Evolutionary conservation across 2,797 vertebrate species (phyloP).

Genomic region (Rhinichthys osculus): DNA sequence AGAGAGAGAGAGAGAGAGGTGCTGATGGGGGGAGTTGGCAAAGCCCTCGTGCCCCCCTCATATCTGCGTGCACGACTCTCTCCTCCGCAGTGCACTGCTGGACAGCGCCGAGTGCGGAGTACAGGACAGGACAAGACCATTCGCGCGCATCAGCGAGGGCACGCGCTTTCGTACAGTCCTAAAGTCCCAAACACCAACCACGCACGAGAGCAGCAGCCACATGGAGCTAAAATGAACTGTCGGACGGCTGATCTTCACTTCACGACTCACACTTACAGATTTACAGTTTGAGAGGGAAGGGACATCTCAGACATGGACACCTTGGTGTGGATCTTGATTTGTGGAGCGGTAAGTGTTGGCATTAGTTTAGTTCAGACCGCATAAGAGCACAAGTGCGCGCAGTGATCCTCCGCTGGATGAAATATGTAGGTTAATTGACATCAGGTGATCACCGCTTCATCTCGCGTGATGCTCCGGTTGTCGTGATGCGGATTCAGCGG

Average conservation of each 20-base stretch:
- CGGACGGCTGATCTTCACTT: conserved; percentile 55
- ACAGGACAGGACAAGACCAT: conserved; percentile 55
- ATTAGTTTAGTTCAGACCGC: background rate
- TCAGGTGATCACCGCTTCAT: conserved; percentile 14
- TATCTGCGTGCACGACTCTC: conserved; percentile 64
- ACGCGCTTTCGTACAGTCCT: conserved; percentile 56
- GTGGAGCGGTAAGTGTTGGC: conserved; percentile 74
- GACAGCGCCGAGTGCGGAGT: conserved; percentile 70
- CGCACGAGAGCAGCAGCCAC: conserved; percentile 43
- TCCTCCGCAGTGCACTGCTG: conserved; percentile 79
- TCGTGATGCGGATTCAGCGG: conserved; percentile 18
- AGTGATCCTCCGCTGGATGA: background rate
- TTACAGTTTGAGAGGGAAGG: conserved; percentile 43
- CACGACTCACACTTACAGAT: conserved; percentile 57
- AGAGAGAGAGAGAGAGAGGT: conserved; percentile 34
- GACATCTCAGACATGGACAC: conserved; percentile 69
- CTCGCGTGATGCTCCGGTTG: conserved; percentile 13
- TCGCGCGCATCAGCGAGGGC: conserved; percentile 24
- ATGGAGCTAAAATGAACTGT: conserved; percentile 72
- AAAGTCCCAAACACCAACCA: conserved; percentile 60
- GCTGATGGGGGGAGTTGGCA: conserved; percentile 50
- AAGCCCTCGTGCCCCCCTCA: conserved; percentile 60
- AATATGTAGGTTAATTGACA: background rate
- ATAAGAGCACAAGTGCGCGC: background rate
- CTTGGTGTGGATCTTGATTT: conserved; percentile 69